phyloP scores from a whole-genome alignment of 2,888 invertebrate species.

The Psococerastis gibbosa region DNA sequence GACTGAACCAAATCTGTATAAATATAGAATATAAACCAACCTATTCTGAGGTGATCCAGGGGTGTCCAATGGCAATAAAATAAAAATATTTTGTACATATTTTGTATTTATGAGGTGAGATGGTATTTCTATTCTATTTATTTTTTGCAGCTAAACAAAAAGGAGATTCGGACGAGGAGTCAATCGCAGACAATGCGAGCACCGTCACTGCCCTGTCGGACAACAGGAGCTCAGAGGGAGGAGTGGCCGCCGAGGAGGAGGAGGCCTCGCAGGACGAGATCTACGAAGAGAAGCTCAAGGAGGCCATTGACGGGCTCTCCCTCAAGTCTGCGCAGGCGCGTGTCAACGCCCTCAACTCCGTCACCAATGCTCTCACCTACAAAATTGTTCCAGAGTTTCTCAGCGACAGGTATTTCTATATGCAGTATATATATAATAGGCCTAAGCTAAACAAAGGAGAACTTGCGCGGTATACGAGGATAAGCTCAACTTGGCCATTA shows the following conservation, averaged over 20 bases:
- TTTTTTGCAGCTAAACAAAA: too few relatives aligned
- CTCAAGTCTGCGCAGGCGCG: conserved; percentile 78
- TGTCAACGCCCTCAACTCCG: conserved; percentile 44
- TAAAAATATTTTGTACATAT: too few relatives aligned
- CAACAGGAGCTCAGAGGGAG: conserved; percentile 42
- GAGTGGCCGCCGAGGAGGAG: conserved; percentile 30
- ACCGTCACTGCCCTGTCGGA: conserved; percentile 64
- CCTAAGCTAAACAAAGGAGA: too few relatives aligned
- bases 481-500: conserved; percentile 69
- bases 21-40: too few relatives aligned
- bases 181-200: conserved; percentile 59
- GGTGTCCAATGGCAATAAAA: too few relatives aligned
- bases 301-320: conserved; percentile 71
- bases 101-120: conserved; percentile 11
- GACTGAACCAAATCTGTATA: too few relatives aligned
- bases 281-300: conserved; percentile 73
- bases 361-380: conserved; percentile 55
- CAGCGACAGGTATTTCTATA: conserved; percentile 38
- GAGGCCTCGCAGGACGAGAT: conserved; percentile 44
- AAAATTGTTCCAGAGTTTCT: conserved; percentile 62
- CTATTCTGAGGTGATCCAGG: too few relatives aligned
- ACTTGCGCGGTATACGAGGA: conserved; percentile 69
- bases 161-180: conserved; percentile 50
- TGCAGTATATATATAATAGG: neutral
- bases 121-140: too few relatives aligned